Conservation (phyloP, 2,888 invertebrate genomes). For the Tachina lurida region DNA sequence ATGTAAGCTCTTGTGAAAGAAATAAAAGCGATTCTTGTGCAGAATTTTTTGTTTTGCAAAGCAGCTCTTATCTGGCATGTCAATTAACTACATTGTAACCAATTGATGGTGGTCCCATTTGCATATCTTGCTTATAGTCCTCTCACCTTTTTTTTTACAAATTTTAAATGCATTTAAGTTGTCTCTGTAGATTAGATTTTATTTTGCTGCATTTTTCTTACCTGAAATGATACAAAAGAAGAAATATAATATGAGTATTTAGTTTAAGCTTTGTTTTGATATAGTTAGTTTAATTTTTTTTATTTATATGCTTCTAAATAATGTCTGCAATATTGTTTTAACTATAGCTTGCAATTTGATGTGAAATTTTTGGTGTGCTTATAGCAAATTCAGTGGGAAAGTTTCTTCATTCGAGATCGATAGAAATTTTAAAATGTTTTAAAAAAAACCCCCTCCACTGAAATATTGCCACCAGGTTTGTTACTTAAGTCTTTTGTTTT, state of each 20-base stretch:
- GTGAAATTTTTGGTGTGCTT: no score
- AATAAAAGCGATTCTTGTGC: neutral
- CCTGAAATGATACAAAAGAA: conserved; percentile 62
- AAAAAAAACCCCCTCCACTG: no score
- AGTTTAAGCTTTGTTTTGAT: conserved; percentile 11
- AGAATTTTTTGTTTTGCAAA: neutral
- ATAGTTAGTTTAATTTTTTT: conserved; percentile 1
- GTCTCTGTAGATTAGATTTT: neutral
- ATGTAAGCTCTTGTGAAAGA: neutral
- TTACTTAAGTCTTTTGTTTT: neutral
- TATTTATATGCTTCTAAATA: neutral
- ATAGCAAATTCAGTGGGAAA: no score
- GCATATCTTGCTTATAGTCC: conserved; percentile 4
- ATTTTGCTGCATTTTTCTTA: conserved; percentile 42
- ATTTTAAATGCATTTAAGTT: conserved; percentile 56
- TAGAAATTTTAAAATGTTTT: no score
- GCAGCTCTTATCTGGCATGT: neutral
- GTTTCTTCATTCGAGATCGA: no score
- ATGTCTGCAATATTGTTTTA: conserved; percentile 50
- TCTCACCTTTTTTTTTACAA: conserved; percentile 36
- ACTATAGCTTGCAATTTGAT: neutral
- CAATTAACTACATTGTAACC: conserved; percentile 8
- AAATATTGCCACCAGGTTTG: neutral
- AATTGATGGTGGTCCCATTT: conserved; percentile 5
- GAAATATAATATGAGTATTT: conserved; percentile 51